Evolutionary conservation across 2,797 vertebrate species (phyloP), one percentile per base, ranked within the genome.

Genomic region (Onychomys torridus): DNA sequence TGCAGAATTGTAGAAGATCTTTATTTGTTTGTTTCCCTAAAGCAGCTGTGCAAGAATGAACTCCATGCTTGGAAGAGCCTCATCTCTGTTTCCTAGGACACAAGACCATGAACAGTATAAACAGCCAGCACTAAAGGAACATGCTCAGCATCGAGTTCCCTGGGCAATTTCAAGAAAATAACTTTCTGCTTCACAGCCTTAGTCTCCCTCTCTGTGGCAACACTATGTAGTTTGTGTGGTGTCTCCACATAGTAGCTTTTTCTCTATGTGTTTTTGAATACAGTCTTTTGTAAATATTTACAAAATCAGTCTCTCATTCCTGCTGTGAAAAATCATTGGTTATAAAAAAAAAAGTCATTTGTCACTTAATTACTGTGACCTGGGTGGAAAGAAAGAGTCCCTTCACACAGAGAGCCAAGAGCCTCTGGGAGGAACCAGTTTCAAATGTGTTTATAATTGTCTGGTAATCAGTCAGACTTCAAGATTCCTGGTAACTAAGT

Each of bases 311-410:
- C 61, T 43, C 82, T 96, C 43, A 71, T 65, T 96, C 91, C 71
- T 55, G 21, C 59, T 87, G 27, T 32, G 73, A 4, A 6, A 86
- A 78, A 79, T 90, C 27, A 40, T 11, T 67, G 46, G 14, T 34
- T n/a, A 29, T 76, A 83, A 69, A 40, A 77, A 55, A 5, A 55
- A 52, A 52, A 52, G 17, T 63, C 67, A 79, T 55, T 61, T 94
- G 12, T 93, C 65, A 75, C 85, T 93, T 86, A 92, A 89, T 82
- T 90, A 89, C 13, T n/a, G 12, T 94, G 97, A 94, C 32, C 78
- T 86, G 77, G 29, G 21, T 89, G n/a, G 37, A 86, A 92, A 90
- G 73, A 61, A 89, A 87, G 52, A 75, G 34, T 19, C 27, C 90
- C 71, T 87, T 89, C 52, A 84, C 63, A 86, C 76, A 61, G 27